Evolutionary conservation across 2,797 vertebrate species (phyloP).

Genomic region (Sebastes cheni): DNA sequence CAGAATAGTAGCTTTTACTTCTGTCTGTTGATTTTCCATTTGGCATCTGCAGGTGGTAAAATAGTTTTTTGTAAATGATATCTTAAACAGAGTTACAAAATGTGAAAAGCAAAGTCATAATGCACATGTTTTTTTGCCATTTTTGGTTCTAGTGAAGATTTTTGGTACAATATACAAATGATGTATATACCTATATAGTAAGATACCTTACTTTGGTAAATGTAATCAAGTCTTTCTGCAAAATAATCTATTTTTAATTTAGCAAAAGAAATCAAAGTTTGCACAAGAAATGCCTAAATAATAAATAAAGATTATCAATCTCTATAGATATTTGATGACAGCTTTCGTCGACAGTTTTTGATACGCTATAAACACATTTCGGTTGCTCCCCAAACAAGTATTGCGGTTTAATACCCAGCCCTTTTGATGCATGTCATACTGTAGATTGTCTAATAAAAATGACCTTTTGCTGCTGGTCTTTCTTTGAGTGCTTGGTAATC

Average conservation of each 20-base stretch:
- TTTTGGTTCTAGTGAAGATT: neutral
- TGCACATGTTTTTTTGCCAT: neutral
- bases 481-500: conserved; percentile 87
- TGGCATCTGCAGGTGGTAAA: conserved; percentile 58
- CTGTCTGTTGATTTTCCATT: conserved; percentile 66
- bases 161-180: neutral
- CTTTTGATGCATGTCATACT: neutral
- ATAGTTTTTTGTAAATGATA: neutral
- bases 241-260: neutral
- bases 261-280: neutral
- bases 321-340: neutral
- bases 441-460: neutral
- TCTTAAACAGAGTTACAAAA: neutral
- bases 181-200: neutral
- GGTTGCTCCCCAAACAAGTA: neutral
- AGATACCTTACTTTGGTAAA: neutral
- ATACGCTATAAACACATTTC: neutral
- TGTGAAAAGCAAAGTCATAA: neutral
- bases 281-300: neutral
- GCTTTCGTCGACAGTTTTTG: neutral
- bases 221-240: neutral
- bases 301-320: neutral
- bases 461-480: conserved; percentile 87
- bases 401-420: neutral
- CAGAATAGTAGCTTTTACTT: conserved; percentile 59